Evolutionary conservation across 2,888 invertebrate genomes (phyloP), one percentile per base, ranked within the genome.

Genomic region (Allophyes oxyacanthae): DNA sequence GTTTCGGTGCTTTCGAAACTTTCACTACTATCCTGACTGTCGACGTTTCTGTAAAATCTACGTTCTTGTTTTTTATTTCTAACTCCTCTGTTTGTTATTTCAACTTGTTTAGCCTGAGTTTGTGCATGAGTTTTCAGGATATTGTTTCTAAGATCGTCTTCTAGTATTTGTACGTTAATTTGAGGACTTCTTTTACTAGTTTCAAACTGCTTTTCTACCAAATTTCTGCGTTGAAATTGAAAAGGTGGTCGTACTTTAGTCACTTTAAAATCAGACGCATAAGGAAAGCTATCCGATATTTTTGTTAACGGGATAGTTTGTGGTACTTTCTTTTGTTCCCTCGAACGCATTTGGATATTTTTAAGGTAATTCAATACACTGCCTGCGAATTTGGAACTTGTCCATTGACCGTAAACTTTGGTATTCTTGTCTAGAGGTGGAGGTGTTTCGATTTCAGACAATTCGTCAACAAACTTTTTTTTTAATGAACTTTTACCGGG

Each of bases 361-460:
- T 91, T 92, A 0, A 94, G 67, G 70, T 91, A 91, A 78, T 90
- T 88, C 61, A 92, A 79, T 15, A 92, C 91, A 53, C 72, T 89
- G 0, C 86, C 86, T 9, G 90, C 90, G 73, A 88, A 91, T 69
- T 87, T 89, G 0, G 90, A 86, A 71, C 86, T 86, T 6, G 88
- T 87, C 91, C 91, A 91, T 64, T 91, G 90, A 2, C 90, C 90
- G 53, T 88, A 91, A 8, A 88, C 85, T 66, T 86, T 87, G 8
- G 72, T 69, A 61, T 86, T 81, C 49, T 77, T 78, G 25, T 78
- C 68, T 6, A 74, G 41, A 0, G 87, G 84, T 13, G 91, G 91
- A 37, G 91, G 89, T 7, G 78, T 83, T 79, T 88, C 88, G 6
- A 83, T 51, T 26, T 89, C 87, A 7, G 82, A 75, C 59, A 89